These are phyloP conservation scores for Hirudinaria manillensis DNA, from an alignment of 2,888 invertebrate species.

Conservation along the genomic window DNA sequence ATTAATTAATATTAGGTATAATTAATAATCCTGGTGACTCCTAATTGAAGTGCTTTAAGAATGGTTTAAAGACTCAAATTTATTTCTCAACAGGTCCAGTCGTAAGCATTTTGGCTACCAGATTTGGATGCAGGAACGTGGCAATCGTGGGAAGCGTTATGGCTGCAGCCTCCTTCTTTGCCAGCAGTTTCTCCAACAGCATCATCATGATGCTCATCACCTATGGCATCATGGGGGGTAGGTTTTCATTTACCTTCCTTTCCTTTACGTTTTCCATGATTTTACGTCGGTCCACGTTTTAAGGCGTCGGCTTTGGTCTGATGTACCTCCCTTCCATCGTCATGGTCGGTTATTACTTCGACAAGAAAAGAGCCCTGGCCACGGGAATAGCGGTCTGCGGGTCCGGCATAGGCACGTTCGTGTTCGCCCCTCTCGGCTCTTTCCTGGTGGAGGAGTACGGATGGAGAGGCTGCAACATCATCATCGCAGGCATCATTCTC, in stretches of 20 bases:
- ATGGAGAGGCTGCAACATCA: slow-evolving; percentile 74
- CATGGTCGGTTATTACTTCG: slow-evolving; percentile 75
- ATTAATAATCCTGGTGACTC: no score
- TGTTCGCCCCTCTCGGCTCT: slow-evolving; percentile 73
- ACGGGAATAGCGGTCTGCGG: slow-evolving; percentile 38
- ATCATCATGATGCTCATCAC: slow-evolving; percentile 73
- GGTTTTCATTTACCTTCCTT: slow-evolving; percentile 36
- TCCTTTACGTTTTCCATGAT: no score
- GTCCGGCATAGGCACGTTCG: slow-evolving; percentile 72
- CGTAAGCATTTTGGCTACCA: slow-evolving; percentile 67
- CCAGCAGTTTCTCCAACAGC: slow-evolving; percentile 72
- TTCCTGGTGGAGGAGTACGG: slow-evolving; percentile 62
- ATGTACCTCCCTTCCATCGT: slow-evolving; percentile 92
- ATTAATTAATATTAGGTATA: no score
- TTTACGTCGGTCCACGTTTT: neutral
- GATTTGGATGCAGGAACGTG: slow-evolving; percentile 82
- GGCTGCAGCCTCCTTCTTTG: slow-evolving; percentile 64
- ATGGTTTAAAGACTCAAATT: no score
- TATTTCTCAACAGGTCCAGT: slow-evolving; percentile 36
- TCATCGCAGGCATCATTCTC: slow-evolving; percentile 74
- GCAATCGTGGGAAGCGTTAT: slow-evolving; percentile 76
- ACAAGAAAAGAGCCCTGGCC: slow-evolving; percentile 35
- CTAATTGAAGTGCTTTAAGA: no score
- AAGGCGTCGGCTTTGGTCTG: slow-evolving; percentile 84
- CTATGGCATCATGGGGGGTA: slow-evolving; percentile 80